Base-by-base conservation (phyloP, 2,113 vertebrate species). In the Tupaia tana region DNA sequence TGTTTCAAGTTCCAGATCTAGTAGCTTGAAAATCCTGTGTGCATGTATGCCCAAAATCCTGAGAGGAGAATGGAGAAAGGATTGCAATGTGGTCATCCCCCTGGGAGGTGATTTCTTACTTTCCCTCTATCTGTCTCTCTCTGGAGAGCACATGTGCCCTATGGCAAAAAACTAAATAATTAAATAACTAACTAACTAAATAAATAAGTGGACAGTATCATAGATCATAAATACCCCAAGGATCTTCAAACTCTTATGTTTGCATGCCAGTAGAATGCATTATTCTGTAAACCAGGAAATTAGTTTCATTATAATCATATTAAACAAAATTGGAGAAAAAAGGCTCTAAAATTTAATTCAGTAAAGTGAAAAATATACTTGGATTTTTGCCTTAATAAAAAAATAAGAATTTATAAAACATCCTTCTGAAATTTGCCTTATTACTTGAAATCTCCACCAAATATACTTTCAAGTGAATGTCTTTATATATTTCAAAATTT, bases 301-400 rank as follows among this genome's bases (percentile, higher is more conserved):
- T 63, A 12, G 1, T 89, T 93, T 31, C 93, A 4, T 59, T 56
- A 18, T 6, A 58, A 20, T 11, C 27, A 85, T 5, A 71, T 9
- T 79, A 71, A 89, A 4, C 59, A 77, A 92, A 92, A 29, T 18
- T 77, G 13, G 15, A 4, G 73, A 78, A 92, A 91, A 78, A 64
- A 86, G 43, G 75, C 4, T 59, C 16, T 66, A 67, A 95, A 82
- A 29, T 87, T 87, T 87, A 82, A 86, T 83, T 92, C 71, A 93
- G 78, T 78, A 7, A 84, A 81, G 29, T 63, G 14, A 19, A 90
- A 92, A n/a, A 67, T 20, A 61, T 7, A 88, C 75, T 73, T 79
- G 31, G 14, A 83, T 64, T 20, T 71, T 86, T 91, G 0, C 0
- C 13, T 92, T 83, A 24, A 83, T 31, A 63, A 3, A 34, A 89